These are phyloP conservation scores for Phengaris arion DNA, from an alignment of 2,888 invertebrate species.

Conservation along the genomic window DNA sequence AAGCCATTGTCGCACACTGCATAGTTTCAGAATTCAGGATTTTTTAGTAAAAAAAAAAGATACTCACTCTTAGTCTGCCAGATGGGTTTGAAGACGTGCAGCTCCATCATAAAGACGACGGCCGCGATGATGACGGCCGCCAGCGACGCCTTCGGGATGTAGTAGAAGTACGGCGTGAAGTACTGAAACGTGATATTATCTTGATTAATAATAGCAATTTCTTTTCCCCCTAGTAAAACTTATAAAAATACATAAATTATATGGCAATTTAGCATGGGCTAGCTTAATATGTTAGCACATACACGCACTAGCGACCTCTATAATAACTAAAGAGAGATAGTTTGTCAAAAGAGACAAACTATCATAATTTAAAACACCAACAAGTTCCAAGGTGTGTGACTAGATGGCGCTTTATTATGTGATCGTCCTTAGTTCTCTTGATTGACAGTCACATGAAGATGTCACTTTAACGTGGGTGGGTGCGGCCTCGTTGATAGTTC, in stretches of 20 bases:
- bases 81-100: conserved; percentile 87
- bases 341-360: no score
- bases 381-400: not conserved
- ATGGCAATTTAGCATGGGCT: not conserved
- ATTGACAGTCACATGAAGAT: no score
- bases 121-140: conserved; percentile 93
- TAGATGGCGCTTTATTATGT: not conserved
- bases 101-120: conserved; percentile 91
- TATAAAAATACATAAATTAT: no score
- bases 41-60: not conserved
- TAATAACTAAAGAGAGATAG: no score
- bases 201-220: not conserved
- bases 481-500: no score
- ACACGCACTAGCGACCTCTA: not conserved
- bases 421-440: no score
- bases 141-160: conserved; percentile 87
- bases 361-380: no score
- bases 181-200: conserved; percentile 79
- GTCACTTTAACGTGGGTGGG: no score
- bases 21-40: no score
- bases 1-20: no score
- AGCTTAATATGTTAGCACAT: not conserved
- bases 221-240: no score
- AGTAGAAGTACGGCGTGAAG: conserved; percentile 90
- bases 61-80: conserved; percentile 89